Evolutionary conservation across 2,797 vertebrate genomes (phyloP).

Genomic region (Pachyuromys duprasi): DNA sequence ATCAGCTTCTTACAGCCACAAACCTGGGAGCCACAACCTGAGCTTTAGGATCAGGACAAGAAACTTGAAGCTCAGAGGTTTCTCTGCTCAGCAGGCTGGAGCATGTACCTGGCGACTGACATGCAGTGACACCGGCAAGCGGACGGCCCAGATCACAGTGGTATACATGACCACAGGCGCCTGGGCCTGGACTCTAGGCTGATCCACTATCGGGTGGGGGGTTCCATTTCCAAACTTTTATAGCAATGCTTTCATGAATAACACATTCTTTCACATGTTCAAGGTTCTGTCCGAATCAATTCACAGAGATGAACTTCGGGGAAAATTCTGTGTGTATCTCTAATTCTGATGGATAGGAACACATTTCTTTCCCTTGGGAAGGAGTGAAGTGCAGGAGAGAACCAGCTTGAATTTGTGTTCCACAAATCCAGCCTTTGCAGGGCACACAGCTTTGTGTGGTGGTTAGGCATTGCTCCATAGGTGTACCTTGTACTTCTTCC

Average conservation of each 20-base stretch:
- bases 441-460: not conserved
- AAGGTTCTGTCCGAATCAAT: too few species aligned
- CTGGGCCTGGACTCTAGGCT: not conserved
- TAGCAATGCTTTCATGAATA: not conserved
- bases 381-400: not conserved
- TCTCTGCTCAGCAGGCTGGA: not conserved
- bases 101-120: too few species aligned
- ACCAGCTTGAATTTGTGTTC: not conserved
- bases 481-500: not conserved
- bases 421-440: not conserved
- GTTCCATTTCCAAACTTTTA: not conserved
- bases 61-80: too few species aligned
- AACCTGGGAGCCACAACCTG: not conserved
- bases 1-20: not conserved
- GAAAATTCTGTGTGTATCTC: not conserved
- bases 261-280: too few species aligned
- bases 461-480: accelerated
- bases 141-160: not conserved
- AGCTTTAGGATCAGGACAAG: not conserved
- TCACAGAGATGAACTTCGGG: not conserved
- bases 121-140: too few species aligned
- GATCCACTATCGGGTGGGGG: not conserved
- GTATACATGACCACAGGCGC: accelerated
- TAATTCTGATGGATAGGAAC: not conserved
- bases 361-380: not conserved